These are phyloP conservation scores for Rousettus madagascariensis DNA, from an alignment of 2,797 vertebrate genomes.

Conservation along the genomic window DNA sequence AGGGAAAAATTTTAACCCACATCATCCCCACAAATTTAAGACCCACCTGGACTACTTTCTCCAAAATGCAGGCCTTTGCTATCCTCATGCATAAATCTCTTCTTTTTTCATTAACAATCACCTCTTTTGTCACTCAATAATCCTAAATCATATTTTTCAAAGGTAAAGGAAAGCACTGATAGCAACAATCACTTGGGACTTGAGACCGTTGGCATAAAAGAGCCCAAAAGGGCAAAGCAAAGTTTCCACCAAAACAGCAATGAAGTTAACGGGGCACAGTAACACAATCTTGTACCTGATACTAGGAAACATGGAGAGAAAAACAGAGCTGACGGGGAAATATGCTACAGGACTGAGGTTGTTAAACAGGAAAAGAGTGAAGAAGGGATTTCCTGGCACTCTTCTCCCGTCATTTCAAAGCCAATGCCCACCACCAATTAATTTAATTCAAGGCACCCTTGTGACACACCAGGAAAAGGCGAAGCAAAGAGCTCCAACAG, in stretches of 20 bases:
- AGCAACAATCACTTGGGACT: conserved; percentile 2
- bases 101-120: conserved; percentile 49
- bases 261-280: conserved; percentile 56
- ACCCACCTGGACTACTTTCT: conserved; percentile 52
- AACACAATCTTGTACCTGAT: conserved; percentile 61
- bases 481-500: not conserved
- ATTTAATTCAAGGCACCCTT: not conserved
- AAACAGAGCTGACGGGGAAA: conserved; percentile 22
- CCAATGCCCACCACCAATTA: not conserved
- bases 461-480: conserved; percentile 22
- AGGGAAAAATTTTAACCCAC: conserved; percentile 9
- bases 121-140: conserved; percentile 50
- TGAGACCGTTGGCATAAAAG: conserved; percentile 31
- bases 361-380: not conserved
- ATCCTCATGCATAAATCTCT: conserved; percentile 20
- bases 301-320: conserved; percentile 47
- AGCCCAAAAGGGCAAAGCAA: conserved; percentile 17
- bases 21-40: not conserved
- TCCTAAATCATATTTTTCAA: conserved; percentile 52
- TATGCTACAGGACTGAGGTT: not conserved
- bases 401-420: conserved; percentile 18
- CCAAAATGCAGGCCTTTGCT: conserved; percentile 58
- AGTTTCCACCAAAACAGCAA: conserved; percentile 63
- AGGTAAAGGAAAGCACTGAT: conserved; percentile 38
- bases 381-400: conserved; percentile 42